Evolutionary conservation across 2,888 invertebrate species (phyloP).

Genomic region (Acholoe squamosa): DNA sequence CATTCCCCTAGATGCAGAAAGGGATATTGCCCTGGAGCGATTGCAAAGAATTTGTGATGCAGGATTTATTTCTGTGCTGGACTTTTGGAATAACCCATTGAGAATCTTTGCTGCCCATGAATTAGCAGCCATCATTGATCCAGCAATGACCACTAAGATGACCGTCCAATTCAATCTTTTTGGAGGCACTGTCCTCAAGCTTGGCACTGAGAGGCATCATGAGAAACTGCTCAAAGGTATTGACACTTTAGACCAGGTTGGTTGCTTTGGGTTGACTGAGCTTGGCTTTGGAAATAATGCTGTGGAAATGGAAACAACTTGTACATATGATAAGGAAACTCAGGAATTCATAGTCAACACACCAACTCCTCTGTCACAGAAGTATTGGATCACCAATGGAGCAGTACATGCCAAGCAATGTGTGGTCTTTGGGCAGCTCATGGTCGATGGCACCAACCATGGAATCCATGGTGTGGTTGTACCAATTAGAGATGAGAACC

Average conservation of each 20-base stretch:
- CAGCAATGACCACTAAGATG: constrained; percentile 74
- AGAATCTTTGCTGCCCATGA: constrained; percentile 74
- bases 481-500: constrained; percentile 72
- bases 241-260: constrained; percentile 73
- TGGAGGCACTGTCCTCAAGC: constrained; percentile 80
- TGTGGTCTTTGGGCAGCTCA: constrained; percentile 73
- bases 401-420: constrained; percentile 75
- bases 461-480: constrained; percentile 73
- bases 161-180: constrained; percentile 81
- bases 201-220: constrained; percentile 82
- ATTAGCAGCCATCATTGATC: constrained; percentile 72
- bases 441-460: constrained; percentile 68
- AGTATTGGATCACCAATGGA: constrained; percentile 76
- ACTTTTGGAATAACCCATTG: constrained; percentile 72
- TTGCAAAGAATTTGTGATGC: constrained; percentile 72
- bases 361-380: constrained; percentile 72
- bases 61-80: constrained; percentile 73
- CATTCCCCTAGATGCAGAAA: constrained; percentile 70
- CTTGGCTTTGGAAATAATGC: constrained; percentile 75
- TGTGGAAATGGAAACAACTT: constrained; percentile 76
- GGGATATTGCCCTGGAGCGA: constrained; percentile 71
- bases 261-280: constrained; percentile 74
- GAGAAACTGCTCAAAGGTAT: constrained; percentile 74
- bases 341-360: constrained; percentile 73
- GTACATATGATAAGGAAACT: constrained; percentile 71